Evolutionary conservation across 2,888 invertebrate genomes (phyloP), one percentile per base, ranked within the genome.

Genomic region (Brachylomia viminalis): DNA sequence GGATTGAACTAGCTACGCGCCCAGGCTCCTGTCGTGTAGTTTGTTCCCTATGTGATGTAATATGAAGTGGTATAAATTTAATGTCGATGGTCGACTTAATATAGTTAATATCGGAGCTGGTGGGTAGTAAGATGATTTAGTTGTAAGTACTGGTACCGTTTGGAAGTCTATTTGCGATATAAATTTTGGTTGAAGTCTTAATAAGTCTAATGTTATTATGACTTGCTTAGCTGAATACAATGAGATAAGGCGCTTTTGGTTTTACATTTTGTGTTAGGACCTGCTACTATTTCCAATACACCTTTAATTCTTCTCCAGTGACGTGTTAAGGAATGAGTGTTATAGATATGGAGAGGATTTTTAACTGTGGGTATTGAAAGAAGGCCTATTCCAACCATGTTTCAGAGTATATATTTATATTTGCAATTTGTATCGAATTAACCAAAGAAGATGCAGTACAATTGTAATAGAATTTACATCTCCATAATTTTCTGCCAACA

Each of bases 11-110:
- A 84, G 73, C 72, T 76, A 33, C 7, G 75, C 42, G 73, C 75
- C 59, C 68, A 4, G 75, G 79, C 75, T 82, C 45, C 85, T 83
- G 83, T 85, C 86, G 79, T 79, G 86, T 83, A 68, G 73, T 79
- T 75, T 66, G 71, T 71, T 61, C 30, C 20, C 68, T 10, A 33
- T 69, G 77, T 85, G 85, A 85, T 84, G 77, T 85, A 85, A 82
- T 82, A 64, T 73, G 82, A 75, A 73, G 74, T n/a, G 13, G 47
- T 61, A 45, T 52, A 75, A 54, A 84, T 82, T 78, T 78, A 78
- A 84, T 83, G 52, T 73, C 54, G 70, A 58, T 68, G 79, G 47
- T 71, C 27, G 58, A 73, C 30, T 78, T 78, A 70, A 67, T 79
- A 75, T 75, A 84, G 71, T 80, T 69, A 62, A 56, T 81, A 75